A percentile compares a stretch with the other conserved stretches of the same genome.
phyloP scores from a whole-genome alignment of 1,140 invertebrate genomes.

The Popillia japonica region DNA sequence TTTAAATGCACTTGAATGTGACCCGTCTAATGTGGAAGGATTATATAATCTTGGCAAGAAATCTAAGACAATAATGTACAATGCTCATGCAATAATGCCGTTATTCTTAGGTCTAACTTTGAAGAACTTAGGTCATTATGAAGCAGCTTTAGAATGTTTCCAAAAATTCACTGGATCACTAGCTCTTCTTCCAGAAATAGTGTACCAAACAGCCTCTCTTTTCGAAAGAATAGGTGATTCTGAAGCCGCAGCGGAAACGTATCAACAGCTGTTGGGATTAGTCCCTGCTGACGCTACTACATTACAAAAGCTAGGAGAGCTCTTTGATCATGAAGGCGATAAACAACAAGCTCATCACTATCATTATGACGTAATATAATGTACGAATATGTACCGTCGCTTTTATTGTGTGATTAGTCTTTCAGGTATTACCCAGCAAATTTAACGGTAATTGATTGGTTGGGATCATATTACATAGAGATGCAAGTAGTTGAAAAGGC shows the following conservation, averaged over 20 bases:
- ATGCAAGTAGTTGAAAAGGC: conserved; percentile 90
- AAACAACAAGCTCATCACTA: conserved; percentile 93
- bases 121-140: conserved; percentile 74
- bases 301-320: conserved; percentile 82
- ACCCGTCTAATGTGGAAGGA: conserved; percentile 87
- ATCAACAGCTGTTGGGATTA: conserved; percentile 84
- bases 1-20: conserved; percentile 78
- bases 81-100: neutral
- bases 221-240: conserved; percentile 79
- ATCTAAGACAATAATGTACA: neutral
- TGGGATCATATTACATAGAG: conserved; percentile 91
- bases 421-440: conserved; percentile 91
- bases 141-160: conserved; percentile 83
- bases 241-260: conserved; percentile 84
- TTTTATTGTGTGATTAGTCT: conserved; percentile 65
- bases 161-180: conserved; percentile 70
- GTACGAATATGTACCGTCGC: neutral
- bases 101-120: conserved; percentile 70
- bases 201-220: conserved; percentile 86
- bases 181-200: conserved; percentile 76
- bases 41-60: conserved; percentile 85
- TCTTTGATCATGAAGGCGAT: conserved; percentile 86
- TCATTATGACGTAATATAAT: conserved; percentile 78
- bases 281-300: conserved; percentile 86
- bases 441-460: conserved; percentile 89